Base-by-base conservation (phyloP, 2,797 vertebrate genomes). In the Hippoglossus hippoglossus region DNA sequence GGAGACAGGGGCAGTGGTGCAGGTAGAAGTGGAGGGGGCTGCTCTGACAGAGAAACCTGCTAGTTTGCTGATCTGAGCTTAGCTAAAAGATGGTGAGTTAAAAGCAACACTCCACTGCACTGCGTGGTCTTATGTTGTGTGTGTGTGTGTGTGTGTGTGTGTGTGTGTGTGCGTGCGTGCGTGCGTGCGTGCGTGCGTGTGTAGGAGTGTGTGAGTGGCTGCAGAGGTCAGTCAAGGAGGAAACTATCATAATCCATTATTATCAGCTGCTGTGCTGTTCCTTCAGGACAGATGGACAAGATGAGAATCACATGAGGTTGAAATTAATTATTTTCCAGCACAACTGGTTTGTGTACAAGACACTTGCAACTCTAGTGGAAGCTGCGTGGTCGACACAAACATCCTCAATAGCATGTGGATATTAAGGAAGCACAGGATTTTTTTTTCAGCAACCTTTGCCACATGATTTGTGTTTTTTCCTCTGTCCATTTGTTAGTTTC, bases 211-310 rank as follows among this genome's bases (percentile, higher is more conserved):
- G 76, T 67, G 50, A 64, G 39, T 65, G 62, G 59, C 73, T 82
- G 73, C 74, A 79, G 83, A 88, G 90, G 90, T 91, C 87, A 87
- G 73, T 79, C 70, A 90, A 89, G 86, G 86, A 88, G 81, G 74
- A 85, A 83, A 84, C 83, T 80, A 85, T 89, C 80, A 89, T 87
- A 83, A 90, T 90, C 89, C 83, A 85, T 91, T 88, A 89, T 85
- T 86, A 92, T 91, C 86, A 83, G 67, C 73, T 34, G 76, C 75
- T 80, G 71, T 59, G 82, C 75, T 61, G 78, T 46, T 90, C 83
- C 80, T 89, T 79, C 64, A 82, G 84, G 82, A 83, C 71, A 81
- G 81, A 89, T 61, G n/a, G n/a, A n/a, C n/a, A 53, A 65, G 79
- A 88, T 73, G 84, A 80, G 84, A 89, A 82, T 80, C 81, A 85